Conservation (phyloP, 2,797 vertebrate genomes). For the Rhinatrema bivittatum region DNA sequence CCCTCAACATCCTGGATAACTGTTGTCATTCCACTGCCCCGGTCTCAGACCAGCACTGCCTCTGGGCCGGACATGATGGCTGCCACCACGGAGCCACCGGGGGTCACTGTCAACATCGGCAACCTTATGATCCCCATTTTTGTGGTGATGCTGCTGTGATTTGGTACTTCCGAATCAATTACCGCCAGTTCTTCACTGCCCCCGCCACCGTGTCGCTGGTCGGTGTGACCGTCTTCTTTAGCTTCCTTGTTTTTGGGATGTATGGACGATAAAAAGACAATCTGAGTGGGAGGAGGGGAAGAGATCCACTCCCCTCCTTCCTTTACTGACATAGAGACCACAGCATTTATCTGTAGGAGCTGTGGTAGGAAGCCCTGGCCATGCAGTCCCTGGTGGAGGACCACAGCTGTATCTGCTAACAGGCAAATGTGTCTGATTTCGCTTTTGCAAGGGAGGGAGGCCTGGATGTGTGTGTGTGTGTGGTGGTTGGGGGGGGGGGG, state of each 20-base stretch:
- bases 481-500: too few relatives aligned
- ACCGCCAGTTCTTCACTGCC: slow-evolving; percentile 89
- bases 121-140: slow-evolving; percentile 84
- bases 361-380: too few relatives aligned
- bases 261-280: slow-evolving; percentile 76
- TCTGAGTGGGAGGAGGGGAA: background rate
- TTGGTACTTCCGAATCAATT: slow-evolving; percentile 93
- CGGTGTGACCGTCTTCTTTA: slow-evolving; percentile 88
- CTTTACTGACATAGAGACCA: background rate
- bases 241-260: slow-evolving; percentile 87
- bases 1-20: slow-evolving; percentile 84
- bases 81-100: slow-evolving; percentile 29
- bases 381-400: too few relatives aligned
- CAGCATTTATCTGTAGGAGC: background rate
- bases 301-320: background rate
- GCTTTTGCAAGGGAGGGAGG: too few relatives aligned
- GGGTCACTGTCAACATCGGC: slow-evolving; percentile 61
- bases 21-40: slow-evolving; percentile 94
- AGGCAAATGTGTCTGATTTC: too few relatives aligned
- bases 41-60: slow-evolving; percentile 48
- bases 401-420: too few relatives aligned
- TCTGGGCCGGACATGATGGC: slow-evolving; percentile 31
- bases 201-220: slow-evolving; percentile 87
- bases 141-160: slow-evolving; percentile 82
- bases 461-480: too few relatives aligned